Evolutionary conservation across 2,797 vertebrate species (phyloP), one percentile per base, ranked within the genome.

Genomic region (Siniperca undulata): DNA sequence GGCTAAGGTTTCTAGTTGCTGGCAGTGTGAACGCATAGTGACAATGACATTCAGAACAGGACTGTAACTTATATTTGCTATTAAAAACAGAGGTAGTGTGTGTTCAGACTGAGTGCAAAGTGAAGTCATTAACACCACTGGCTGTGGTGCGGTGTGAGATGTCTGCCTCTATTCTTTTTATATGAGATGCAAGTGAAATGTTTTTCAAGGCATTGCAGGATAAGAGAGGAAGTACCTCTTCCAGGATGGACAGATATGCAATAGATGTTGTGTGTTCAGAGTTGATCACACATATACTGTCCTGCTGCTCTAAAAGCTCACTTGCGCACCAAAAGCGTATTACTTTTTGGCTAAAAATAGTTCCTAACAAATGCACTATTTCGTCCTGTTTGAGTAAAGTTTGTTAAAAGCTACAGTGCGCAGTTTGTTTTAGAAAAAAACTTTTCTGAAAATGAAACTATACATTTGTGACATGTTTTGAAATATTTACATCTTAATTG

Each of bases 101-200:
- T 60, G 70, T 56, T 78, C 79, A 78, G 79, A 78, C 24, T 56
- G 61, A 82, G 53, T 16, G 60, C 40, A 7, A 74, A 70, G 22
- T n/a, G 9, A 65, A 80, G 27, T 55, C 55, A 22, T 24, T 70
- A 22, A 16, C 62, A 42, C 52, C n/a, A 2, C 52, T 24, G 24
- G 20, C 42, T 42, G 38, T 27, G 34, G 9, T 24, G 59, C 3
- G 27, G 55, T 30, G 74, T 27, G 24, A 60, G 11, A 27, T 42
- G 34, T 36, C 12, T 52, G 22, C 44, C 27, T 61, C 55, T 3
- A 14, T 12, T 40, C 3, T 61, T 70, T 64, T 38, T 36, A 36
- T 40, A 46, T 19, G 50, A 64, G 38, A 48, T 34, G 30, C 2
- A 40, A 13, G 19, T 12, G 5, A 48, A 24, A 16, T 42, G 20